Conservation (phyloP, 2,888 invertebrate genomes). For the Pseudococcus viburni region DNA sequence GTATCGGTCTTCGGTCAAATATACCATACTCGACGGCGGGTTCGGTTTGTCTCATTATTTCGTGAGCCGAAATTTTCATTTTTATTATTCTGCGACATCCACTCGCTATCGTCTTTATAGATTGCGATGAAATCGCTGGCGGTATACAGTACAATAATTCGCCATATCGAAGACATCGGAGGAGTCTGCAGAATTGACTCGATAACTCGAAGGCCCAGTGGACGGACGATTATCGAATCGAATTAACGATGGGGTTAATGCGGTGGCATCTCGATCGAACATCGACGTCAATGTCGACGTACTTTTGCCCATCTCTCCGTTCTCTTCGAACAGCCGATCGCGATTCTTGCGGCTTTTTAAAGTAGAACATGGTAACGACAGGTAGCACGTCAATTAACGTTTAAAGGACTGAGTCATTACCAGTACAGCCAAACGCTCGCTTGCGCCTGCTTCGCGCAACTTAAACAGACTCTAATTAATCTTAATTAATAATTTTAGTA, state of each 20-base stretch:
- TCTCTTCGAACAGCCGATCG: constrained; percentile 16
- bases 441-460: not conserved
- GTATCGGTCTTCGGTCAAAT: constrained; percentile 60
- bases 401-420: constrained; percentile 63
- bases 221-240: not conserved
- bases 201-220: not conserved
- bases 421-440: constrained; percentile 56
- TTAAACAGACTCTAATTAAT: constrained; percentile 64
- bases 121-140: not conserved
- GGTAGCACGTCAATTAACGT: constrained; percentile 64
- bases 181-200: not conserved
- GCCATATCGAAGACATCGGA: constrained; percentile 17
- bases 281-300: not conserved
- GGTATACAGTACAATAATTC: not conserved
- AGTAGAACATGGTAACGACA: constrained; percentile 65
- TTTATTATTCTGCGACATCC: constrained; percentile 54
- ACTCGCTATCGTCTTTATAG: constrained; percentile 57
- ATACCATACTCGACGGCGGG: constrained; percentile 48
- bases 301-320: not conserved
- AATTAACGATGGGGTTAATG: not conserved
- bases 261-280: not conserved
- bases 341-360: constrained; percentile 44
- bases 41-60: constrained; percentile 61
- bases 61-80: constrained; percentile 28
- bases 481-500: constrained; percentile 65